These are phyloP conservation scores for Ryuthela nishihirai DNA, from an alignment of 2,888 invertebrate species.

Conservation along the genomic window DNA sequence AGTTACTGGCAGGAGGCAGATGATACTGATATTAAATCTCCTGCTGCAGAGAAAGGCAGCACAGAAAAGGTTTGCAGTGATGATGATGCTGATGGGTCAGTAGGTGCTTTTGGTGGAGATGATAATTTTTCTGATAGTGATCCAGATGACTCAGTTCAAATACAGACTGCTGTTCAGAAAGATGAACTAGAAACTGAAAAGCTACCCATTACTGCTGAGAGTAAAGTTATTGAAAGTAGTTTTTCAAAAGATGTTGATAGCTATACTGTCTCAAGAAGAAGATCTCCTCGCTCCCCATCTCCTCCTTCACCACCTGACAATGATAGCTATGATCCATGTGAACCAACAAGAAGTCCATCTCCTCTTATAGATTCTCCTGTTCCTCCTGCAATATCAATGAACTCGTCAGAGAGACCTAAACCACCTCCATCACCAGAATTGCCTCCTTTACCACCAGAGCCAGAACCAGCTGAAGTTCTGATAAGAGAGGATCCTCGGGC, in stretches of 20 bases:
- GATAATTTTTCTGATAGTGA: constrained; percentile 21
- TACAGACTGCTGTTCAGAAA: constrained; percentile 2
- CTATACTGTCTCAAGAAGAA: constrained; percentile 14
- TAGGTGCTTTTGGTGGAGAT: constrained; percentile 8
- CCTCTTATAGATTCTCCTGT: constrained; percentile 14
- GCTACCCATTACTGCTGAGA: background rate
- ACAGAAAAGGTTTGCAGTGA: constrained; percentile 7
- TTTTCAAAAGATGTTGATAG: constrained; percentile 20
- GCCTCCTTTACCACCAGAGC: constrained; percentile 42
- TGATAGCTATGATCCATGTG: constrained; percentile 80
- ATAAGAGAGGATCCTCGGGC: constrained; percentile 5
- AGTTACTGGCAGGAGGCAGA: constrained; percentile 32
- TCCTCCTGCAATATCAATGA: constrained; percentile 31
- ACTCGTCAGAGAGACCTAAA: constrained; percentile 44
- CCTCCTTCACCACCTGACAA: constrained; percentile 39
- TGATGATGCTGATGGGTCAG: constrained; percentile 10
- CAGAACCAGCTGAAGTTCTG: constrained; percentile 39
- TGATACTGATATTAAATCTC: constrained; percentile 23
- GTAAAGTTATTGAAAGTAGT: background rate
- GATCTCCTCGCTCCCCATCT: constrained; percentile 38
- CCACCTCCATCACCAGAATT: constrained; percentile 44
- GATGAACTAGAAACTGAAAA: constrained; percentile 1
- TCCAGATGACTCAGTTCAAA: constrained; percentile 2
- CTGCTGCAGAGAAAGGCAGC: constrained; percentile 15
- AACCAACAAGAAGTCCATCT: constrained; percentile 72